Base-by-base conservation (phyloP, 2,888 invertebrate species). In the Macrosoma leucophasiata region DNA sequence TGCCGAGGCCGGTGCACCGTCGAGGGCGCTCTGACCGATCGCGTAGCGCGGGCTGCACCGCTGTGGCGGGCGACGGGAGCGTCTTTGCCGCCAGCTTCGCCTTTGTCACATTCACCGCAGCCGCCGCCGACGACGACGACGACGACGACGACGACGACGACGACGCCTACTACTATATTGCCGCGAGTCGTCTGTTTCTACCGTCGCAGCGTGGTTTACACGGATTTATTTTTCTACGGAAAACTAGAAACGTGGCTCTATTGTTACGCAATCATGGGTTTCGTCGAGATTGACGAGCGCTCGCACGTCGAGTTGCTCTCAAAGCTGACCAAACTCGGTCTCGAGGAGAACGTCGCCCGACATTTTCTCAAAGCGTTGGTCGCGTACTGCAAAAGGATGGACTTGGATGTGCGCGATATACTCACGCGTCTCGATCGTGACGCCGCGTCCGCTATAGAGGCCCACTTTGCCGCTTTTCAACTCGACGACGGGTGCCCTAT, bases 391-490 rank as follows among this genome's bases (percentile, higher is more conserved):
- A 13, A 13, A n/a, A 25, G 25, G 25, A 13, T n/a, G 5, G 25
- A 25, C 13, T 25, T 25, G 25, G 8, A 25, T 13, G 25, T 26
- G 14, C n/a, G 9, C 26, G 26, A 26, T 26, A 14, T 14, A 9
- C 3, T 26, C n/a, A 8, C 26, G n/a, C 26, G 26, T 14, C 15
- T 26, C 26, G 26, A 26, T 26, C 15, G 15, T 14, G 13, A 14
- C 15, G 26, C 8, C 26, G 26, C 26, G 14, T 13, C 13, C 26
- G 14, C 13, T 15, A 26, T 26, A 13, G 14, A 14, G 9, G 26
- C 13, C 13, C 26, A 26, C 26, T 26, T 14, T 26, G 26, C 3
- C 26, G 26, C 26, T 26, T 26, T 26, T 14, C 26, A 26, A 14
- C 23, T 23, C 23, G 23, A 23, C 23, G 23, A 23, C 23, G n/a